Base-by-base conservation (phyloP, 2,888 invertebrate genomes). In the Silvanus unidentatus region DNA sequence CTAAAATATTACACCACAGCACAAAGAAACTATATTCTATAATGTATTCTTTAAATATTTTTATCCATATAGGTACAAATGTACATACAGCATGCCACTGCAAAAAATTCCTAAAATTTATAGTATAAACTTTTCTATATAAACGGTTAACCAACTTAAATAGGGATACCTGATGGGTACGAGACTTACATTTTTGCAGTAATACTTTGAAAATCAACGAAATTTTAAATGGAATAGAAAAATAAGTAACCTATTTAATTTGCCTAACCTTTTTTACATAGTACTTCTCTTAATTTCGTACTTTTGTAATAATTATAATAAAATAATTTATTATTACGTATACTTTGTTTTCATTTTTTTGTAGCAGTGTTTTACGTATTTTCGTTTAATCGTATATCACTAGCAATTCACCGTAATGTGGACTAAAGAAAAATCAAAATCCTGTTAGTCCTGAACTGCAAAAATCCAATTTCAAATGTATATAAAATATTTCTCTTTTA, bases 1-100 rank as follows among this genome's bases (percentile, higher is more conserved):
- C 70, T 71, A 71, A 70, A 68, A 65, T 68, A 68, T 69, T 72
- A 73, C 72, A 73, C 72, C 73, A 73, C 73, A 73, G 72, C 73
- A 73, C 73, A 72, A 73, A 70, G 67, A 73, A 65, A 57, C 71
- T 72, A 72, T 69, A 66, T 62, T 65, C 68, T 71, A 71, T 37
- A 12, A 32, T 32, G n/a, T 32, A 12, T 12, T 22, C 8, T 22
- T 22, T 5, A 22, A 22, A 22, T 48, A 53, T 56, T 66, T 63
- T 68, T 69, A 71, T 71, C 70, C 71, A 71, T 70, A 72, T 72
- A 72, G 72, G 69, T 70, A 72, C 71, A 72, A 72, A 71, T 72
- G 69, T 72, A 72, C 71, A 71, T 71, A 72, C 71, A 71, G 67
- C 64, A 66, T 65, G 65, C 63, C 61, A 69, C 66, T 66, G 65